Evolutionary conservation across 2,888 invertebrate species (phyloP), one percentile per base, ranked within the genome.

Genomic region (Synergus gifuensis): DNA sequence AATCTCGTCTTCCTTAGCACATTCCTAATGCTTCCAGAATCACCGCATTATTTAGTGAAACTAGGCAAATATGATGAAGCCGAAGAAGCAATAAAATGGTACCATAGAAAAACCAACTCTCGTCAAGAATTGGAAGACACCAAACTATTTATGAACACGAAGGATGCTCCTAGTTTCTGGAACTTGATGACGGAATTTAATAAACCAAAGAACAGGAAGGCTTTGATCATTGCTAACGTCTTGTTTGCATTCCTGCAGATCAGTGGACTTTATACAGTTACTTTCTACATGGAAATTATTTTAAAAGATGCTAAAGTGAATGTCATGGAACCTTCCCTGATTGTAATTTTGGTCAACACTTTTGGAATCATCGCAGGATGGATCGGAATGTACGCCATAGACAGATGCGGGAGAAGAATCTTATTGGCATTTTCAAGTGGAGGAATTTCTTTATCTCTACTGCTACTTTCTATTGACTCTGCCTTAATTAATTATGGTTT

Each of bases 251-350:
- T 90, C 76, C 83, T 87, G 79, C 91, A 91, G 67, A 60, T 90
- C 5, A 86, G 88, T 79, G 92, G 92, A 14, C 76, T 91, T 0
- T 88, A 89, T 67, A 85, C 87, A 4, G 79, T 91, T 4, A 46
- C 88, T 4, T 89, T 88, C 62, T 91, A 91, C 83, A 89, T 91
- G 89, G 91, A 91, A 77, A 86, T 86, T n/a, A 90, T 91, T 12
- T 76, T 91, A 49, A 86, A 28, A 9, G 85, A 84, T 0, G 88
- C 87, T 0, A 58, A 83, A 5, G 87, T 90, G 0, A 85, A 83
- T 0, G 82, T 86, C 4, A 80, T 91, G 4, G 62, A 83, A 0
- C 90, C 91, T 0, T 81, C 89, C 9, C 78, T 79, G 7, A 79
- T 88, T n/a, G 91, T 91, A 9, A 90, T 90, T n/a, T 83, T 90